These are phyloP conservation scores for Aix galericulata DNA, from an alignment of 2,113 vertebrate genomes.

Conservation along the genomic window DNA sequence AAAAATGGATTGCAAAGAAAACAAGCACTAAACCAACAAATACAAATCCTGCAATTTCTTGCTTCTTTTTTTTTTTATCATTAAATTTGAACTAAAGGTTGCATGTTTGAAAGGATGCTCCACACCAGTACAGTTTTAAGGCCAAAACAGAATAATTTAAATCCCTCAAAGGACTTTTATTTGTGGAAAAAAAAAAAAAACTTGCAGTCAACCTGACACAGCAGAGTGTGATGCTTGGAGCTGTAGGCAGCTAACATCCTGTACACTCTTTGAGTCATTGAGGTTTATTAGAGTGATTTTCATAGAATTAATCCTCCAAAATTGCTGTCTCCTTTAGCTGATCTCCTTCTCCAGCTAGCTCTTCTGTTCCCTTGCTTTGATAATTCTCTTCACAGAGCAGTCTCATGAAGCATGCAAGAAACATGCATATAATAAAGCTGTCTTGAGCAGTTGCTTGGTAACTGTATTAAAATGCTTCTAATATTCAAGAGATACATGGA, in stretches of 20 bases:
- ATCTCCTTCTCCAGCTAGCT: not conserved
- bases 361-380: not conserved
- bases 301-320: not conserved
- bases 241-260: not conserved
- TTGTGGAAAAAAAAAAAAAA: not conserved
- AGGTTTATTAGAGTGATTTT: not conserved
- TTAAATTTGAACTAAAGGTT: not conserved
- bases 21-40: not conserved
- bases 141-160: not conserved
- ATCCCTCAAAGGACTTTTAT: not conserved
- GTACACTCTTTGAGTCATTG: not conserved
- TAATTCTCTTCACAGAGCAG: conserved; percentile 7
- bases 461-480: conserved; percentile 49
- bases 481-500: conserved; percentile 20
- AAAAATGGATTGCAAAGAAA: not conserved
- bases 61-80: not conserved
- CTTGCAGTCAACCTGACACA: not conserved
- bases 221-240: not conserved
- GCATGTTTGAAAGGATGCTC: not conserved
- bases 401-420: not conserved
- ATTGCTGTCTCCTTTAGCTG: not conserved
- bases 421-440: not conserved
- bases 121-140: not conserved
- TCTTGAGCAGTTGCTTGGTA: conserved; percentile 45
- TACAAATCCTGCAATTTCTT: not conserved